Base-by-base conservation (phyloP, 35 echinoderm and acorn worm genomes). In the Strongylocentrotus purpuratus region DNA sequence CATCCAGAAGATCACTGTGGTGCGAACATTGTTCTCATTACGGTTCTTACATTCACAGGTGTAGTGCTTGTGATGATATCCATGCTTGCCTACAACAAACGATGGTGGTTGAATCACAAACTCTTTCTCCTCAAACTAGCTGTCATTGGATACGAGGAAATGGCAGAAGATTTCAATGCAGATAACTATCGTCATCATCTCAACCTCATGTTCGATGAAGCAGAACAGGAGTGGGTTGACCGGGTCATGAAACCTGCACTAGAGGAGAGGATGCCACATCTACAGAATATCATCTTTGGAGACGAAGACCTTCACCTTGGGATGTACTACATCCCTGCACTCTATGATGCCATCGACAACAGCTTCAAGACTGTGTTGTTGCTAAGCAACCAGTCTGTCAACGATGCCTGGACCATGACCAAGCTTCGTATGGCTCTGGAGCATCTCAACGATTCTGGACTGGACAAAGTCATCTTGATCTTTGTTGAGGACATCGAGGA, bases 351-450 rank as follows among this genome's bases (percentile, higher is more conserved):
- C 10, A 50, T 93, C 28, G 91, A 93, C 33, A 93, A 58, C 48
- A 93, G 91, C 47, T 93, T 46, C 91, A 93, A 93, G 48, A 48
- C 91, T 11, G 91, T 93, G 47, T 58, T 93, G 91, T 93, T 93
- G 91, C 45, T 93, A 93, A 93, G 91, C 91, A 93, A 93, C 31
- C 18, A 93, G 91, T 93, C 91, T 55, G 48, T 47, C 3, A 15
- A 58, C 25, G 91, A 93, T 93, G 46, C 46, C 48, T 93, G 91
- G 91, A 46, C 46, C 31, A 93, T 93, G 91, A 93, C 91, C 15
- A 93, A 93, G 91, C 91, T 93, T 28, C 91, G 46, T 32, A 93
- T 93, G 91, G 45, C 91, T 5, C 47, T 93, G 48, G 91, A 93
- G 91, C 91, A 93, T 58, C 2, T 93, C 17, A 93, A 93, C 6